Percentiles rank a stretch among this genome's conserved stretches.
phyloP scores from a whole-genome alignment of 2,797 vertebrate genomes.

The Numenius phaeopus region DNA sequence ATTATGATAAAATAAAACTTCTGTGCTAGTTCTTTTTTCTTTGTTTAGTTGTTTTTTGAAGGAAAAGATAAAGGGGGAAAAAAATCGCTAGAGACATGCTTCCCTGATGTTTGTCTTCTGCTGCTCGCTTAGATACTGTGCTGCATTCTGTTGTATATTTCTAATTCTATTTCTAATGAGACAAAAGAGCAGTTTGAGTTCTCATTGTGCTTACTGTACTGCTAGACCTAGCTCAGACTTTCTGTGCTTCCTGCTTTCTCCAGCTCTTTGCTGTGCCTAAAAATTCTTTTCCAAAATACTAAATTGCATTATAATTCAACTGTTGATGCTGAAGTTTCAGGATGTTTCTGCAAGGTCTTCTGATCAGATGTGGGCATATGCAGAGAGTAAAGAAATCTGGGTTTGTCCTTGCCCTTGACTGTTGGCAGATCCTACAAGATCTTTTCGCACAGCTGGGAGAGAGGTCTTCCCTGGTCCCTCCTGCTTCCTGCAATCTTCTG shows the following conservation, averaged over 20 bases:
- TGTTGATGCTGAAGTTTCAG: not conserved
- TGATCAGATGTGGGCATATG: not conserved
- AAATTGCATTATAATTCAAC: not conserved
- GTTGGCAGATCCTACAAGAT: not conserved
- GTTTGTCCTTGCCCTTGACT: not conserved
- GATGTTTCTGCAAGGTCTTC: not conserved
- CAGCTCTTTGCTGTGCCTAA: not conserved
- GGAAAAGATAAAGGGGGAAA: not conserved
- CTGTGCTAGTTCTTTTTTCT: not conserved
- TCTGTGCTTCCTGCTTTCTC: not conserved
- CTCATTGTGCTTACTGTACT: not conserved
- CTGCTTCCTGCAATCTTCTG: not conserved
- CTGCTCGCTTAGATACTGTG: not conserved
- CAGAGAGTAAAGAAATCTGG: not conserved
- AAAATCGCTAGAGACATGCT: not conserved
- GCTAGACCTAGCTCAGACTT: not conserved
- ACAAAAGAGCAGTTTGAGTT: not conserved
- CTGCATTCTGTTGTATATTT: not conserved
- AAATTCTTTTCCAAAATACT: not conserved
- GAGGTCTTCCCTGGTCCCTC: not conserved
- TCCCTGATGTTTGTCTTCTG: not conserved
- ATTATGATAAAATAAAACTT: not conserved
- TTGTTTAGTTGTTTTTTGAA: not conserved
- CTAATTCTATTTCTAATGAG: not conserved
- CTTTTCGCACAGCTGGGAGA: not conserved